Evolutionary conservation across 2,888 invertebrate genomes (phyloP).

Genomic region (Nomada hirtipes): DNA sequence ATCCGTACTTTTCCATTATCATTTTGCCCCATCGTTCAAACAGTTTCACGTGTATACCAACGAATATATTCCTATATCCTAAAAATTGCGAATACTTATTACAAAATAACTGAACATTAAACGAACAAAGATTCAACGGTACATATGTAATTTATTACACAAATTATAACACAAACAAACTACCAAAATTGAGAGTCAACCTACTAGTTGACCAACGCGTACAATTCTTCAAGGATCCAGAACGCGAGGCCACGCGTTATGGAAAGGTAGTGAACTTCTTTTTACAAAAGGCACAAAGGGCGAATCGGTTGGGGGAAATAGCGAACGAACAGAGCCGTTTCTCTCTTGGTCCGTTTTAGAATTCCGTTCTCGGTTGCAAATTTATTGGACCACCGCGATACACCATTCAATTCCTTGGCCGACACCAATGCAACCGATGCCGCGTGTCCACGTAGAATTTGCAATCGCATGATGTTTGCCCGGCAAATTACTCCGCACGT

Average conservation of each 20-base stretch:
- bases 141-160: not conserved
- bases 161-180: not conserved
- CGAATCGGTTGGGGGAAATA: not conserved
- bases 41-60: not conserved
- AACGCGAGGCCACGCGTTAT: not conserved
- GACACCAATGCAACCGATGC: constrained; percentile 1
- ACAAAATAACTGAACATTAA: too few species aligned
- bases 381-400: constrained; percentile 33
- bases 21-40: not conserved
- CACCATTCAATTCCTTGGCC: constrained; percentile 41
- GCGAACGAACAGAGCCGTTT: constrained; percentile 1
- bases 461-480: constrained; percentile 34
- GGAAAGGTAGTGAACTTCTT: not conserved
- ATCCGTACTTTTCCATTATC: not conserved
- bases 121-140: too few species aligned
- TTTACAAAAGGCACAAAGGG: not conserved
- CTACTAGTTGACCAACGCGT: not conserved
- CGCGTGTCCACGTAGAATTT: constrained; percentile 28
- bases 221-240: not conserved
- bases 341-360: constrained; percentile 8
- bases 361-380: constrained; percentile 43
- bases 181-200: not conserved
- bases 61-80: too few species aligned
- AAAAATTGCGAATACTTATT: too few species aligned
- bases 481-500: constrained; percentile 50